Evolutionary conservation across 2,113 vertebrate species (phyloP).

Genomic region (Donacobius atricapilla): DNA sequence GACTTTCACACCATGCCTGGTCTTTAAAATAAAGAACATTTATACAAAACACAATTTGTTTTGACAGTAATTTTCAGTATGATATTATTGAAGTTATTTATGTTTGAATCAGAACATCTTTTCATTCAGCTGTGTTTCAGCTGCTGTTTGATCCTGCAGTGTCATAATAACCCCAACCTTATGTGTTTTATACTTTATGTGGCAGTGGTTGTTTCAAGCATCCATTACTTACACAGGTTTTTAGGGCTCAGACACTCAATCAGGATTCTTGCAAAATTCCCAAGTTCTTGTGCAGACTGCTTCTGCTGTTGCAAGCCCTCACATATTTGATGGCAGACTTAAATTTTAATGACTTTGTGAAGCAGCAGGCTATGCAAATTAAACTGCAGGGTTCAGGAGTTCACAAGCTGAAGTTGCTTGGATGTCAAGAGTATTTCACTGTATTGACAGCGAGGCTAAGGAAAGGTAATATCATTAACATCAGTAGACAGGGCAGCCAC

Average conservation of each 20-base stretch:
- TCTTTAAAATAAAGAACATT: conserved; percentile 41
- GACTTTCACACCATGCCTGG: conserved; percentile 12
- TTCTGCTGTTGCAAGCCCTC: not conserved
- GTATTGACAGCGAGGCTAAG: not conserved
- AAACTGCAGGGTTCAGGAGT: not conserved
- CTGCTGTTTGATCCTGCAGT: conserved; percentile 25
- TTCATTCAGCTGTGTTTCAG: conserved; percentile 5
- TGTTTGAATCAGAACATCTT: conserved; percentile 24
- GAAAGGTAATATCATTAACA: not conserved
- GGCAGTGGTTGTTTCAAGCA: not conserved
- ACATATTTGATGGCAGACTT: not conserved
- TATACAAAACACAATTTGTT: conserved; percentile 24
- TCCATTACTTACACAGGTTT: not conserved
- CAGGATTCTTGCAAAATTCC: not conserved
- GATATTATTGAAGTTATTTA: conserved; percentile 56
- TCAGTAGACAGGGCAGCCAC: not conserved
- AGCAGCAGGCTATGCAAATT: not conserved
- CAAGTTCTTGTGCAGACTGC: not conserved
- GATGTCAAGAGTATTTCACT: not conserved
- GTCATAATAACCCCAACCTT: conserved; percentile 5
- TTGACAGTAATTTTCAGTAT: conserved; percentile 43
- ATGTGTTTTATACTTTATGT: conserved; percentile 21
- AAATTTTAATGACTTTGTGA: not conserved
- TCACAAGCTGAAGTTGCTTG: not conserved
- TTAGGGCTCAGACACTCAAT: not conserved